A percentile compares a stretch with the other conserved stretches of the same genome.
These are phyloP conservation scores for Polyodon spathula DNA, from an alignment of 2,113 vertebrate species.

Conservation along the genomic window DNA sequence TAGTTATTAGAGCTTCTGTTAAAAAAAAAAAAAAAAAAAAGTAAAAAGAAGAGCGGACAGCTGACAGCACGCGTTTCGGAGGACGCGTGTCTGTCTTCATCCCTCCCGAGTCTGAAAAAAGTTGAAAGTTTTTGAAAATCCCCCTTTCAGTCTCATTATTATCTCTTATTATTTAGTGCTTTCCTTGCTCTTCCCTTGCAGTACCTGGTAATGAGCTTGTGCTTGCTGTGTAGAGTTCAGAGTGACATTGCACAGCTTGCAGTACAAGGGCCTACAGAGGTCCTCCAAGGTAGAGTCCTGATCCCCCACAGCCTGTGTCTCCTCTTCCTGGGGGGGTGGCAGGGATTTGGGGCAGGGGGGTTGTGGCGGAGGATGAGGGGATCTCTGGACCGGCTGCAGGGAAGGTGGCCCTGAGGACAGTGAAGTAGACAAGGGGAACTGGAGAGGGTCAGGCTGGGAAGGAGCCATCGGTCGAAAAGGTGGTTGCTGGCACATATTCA, in stretches of 20 bases:
- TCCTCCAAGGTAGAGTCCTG: slow-evolving; percentile 83
- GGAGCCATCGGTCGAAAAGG: slow-evolving; percentile 71
- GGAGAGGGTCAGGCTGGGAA: slow-evolving; percentile 33
- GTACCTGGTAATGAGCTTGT: slow-evolving; percentile 95
- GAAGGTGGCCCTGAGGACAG: slow-evolving; percentile 32
- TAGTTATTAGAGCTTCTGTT: no score
- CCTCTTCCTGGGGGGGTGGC: slow-evolving; percentile 64
- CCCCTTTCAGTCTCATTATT: no score
- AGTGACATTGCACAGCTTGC: slow-evolving; percentile 95
- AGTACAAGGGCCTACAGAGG: slow-evolving; percentile 93
- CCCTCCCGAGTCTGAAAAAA: no score
- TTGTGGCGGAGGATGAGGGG: slow-evolving; percentile 42
- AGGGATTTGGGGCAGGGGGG: slow-evolving; percentile 19
- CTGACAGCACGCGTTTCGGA: no score
- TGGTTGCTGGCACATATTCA: slow-evolving; percentile 49
- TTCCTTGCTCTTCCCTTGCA: slow-evolving; percentile 19
- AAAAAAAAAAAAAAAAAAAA: no score
- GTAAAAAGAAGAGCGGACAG: no score
- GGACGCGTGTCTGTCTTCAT: no score
- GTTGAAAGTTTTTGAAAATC: no score
- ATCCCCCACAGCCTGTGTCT: slow-evolving; percentile 57
- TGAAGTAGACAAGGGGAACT: slow-evolving; percentile 42
- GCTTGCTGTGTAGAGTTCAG: slow-evolving; percentile 95
- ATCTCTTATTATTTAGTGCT: neutral
- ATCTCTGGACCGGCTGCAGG: slow-evolving; percentile 62